These are phyloP conservation scores for Pristionchus mayeri DNA, from an alignment of 2,888 invertebrate genomes.

Conservation along the genomic window DNA sequence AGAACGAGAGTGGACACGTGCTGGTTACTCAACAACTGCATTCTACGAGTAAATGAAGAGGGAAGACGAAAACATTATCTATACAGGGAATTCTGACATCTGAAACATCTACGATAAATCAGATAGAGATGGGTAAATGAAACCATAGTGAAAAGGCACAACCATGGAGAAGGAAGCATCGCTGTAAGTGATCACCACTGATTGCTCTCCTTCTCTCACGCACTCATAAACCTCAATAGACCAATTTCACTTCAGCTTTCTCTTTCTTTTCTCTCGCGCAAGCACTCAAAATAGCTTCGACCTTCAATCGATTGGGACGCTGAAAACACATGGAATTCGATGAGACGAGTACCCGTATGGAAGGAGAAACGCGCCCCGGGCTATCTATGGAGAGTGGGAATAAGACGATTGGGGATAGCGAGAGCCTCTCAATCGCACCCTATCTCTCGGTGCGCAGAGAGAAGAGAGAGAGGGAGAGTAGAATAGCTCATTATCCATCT, in stretches of 20 bases:
- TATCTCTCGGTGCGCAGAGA: too few relatives aligned
- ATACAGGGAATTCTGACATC: too few relatives aligned
- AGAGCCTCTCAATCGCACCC: too few relatives aligned
- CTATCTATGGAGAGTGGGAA: not conserved
- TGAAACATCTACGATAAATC: too few relatives aligned
- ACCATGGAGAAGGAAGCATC: not conserved
- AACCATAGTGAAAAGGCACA: too few relatives aligned
- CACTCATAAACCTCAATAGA: conserved; percentile 26
- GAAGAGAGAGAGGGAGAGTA: too few relatives aligned
- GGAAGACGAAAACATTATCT: too few relatives aligned
- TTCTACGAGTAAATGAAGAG: too few relatives aligned
- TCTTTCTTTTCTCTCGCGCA: not conserved
- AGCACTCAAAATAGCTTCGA: not conserved
- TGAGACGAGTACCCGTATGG: not conserved
- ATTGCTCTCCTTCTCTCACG: not conserved
- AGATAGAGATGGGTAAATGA: too few relatives aligned
- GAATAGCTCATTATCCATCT: too few relatives aligned
- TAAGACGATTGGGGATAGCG: too few relatives aligned
- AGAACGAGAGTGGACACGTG: not conserved
- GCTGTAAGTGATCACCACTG: not conserved
- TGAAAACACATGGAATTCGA: not conserved
- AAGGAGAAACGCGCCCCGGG: not conserved
- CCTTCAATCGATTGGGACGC: conserved; percentile 26
- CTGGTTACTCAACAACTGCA: too few relatives aligned
- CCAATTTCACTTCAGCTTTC: conserved; percentile 15